These are phyloP conservation scores for Ectropis crepuscularia DNA, from an alignment of 2,888 invertebrate species.

Conservation along the genomic window DNA sequence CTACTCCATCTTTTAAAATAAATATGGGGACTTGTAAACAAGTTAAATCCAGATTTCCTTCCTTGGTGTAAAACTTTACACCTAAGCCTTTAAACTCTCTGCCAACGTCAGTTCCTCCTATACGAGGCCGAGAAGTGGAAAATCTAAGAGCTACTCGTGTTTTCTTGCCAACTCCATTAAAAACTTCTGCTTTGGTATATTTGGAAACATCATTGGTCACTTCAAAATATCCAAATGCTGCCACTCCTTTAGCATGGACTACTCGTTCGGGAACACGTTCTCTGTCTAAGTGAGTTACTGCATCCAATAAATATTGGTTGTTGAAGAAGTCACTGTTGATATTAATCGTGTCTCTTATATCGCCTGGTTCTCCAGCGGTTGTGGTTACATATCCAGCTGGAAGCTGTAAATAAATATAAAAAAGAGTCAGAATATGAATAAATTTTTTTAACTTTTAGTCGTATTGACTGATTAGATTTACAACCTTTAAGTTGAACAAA, in stretches of 20 bases:
- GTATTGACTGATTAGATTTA: no score
- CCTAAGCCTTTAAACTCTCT: constrained; percentile 73
- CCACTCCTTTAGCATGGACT: constrained; percentile 96
- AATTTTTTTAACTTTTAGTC: not conserved
- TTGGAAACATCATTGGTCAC: constrained; percentile 91
- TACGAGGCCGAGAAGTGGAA: constrained; percentile 85
- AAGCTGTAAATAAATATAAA: constrained; percentile 41
- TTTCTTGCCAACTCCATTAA: constrained; percentile 84
- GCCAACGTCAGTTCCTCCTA: constrained; percentile 85
- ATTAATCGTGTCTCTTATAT: constrained; percentile 81
- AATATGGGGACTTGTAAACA: constrained; percentile 85
- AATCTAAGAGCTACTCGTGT: constrained; percentile 84
- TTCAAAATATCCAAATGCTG: constrained; percentile 92
- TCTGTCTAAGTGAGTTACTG: constrained; percentile 89
- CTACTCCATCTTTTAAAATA: constrained; percentile 80
- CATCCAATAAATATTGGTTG: constrained; percentile 84
- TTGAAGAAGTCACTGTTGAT: constrained; percentile 53
- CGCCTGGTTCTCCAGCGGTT: constrained; percentile 90
- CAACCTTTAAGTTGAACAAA: no score
- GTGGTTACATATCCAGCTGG: constrained; percentile 81
- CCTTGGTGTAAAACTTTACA: constrained; percentile 56
- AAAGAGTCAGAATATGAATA: constrained; percentile 1
- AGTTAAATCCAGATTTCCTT: constrained; percentile 56
- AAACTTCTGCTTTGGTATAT: constrained; percentile 85
- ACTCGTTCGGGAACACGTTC: constrained; percentile 95